A percentile compares a stretch with the other conserved stretches of the same genome.
Evolutionary conservation across 2,888 invertebrate genomes (phyloP).

Genomic region (Chaitophorus viminalis): DNA sequence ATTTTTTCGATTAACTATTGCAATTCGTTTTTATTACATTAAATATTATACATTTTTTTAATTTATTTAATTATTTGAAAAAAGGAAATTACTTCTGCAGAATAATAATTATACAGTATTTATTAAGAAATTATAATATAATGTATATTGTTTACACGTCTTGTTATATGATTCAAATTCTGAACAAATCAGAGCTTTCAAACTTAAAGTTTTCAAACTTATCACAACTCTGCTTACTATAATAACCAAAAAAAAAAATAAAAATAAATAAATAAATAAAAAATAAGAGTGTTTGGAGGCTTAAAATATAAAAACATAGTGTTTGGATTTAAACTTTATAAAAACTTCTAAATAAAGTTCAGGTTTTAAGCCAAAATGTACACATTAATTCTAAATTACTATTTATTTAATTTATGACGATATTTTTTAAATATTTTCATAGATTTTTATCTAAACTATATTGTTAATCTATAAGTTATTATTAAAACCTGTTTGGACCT

Average conservation of each 20-base stretch:
- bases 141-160: background rate
- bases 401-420: constrained; percentile 40
- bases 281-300: constrained; percentile 10
- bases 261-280: no score
- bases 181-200: constrained; percentile 30
- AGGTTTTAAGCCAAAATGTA: constrained; percentile 15
- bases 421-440: background rate
- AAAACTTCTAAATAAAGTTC: constrained; percentile 28
- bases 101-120: background rate
- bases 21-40: no score
- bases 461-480: no score
- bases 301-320: constrained; percentile 38
- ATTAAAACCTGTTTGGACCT: no score
- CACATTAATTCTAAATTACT: constrained; percentile 35
- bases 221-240: constrained; percentile 9
- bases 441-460: no score
- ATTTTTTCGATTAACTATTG: no score
- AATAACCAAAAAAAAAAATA: background rate
- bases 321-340: background rate
- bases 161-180: background rate
- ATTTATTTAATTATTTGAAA: no score
- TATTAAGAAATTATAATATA: background rate
- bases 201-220: constrained; percentile 40
- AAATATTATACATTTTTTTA: no score
- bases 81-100: no score